Base-by-base conservation (phyloP, 35 echinoderm and acorn worm species). In the Hemicentrotus pulcherrimus region DNA sequence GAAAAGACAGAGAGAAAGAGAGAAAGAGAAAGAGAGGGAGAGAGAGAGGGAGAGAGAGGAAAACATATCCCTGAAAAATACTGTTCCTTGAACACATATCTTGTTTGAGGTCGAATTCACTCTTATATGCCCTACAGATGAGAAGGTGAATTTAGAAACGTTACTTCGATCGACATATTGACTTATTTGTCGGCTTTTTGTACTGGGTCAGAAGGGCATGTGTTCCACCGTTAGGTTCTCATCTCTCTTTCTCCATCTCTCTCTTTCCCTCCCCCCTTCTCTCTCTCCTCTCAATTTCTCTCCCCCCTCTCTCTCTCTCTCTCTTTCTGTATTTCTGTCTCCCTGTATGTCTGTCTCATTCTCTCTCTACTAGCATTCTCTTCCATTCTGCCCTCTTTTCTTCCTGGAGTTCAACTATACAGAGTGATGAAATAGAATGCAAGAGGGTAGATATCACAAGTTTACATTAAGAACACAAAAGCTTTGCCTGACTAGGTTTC, bases 181-280 rank as follows among this genome's bases (percentile, higher is more conserved):
- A 90, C 46, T 90, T 47, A 90, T 90, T 90, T 90, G 88, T 90
- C 88, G 46, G 88, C 88, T 78, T 78, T 78, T 78, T 78, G 65
- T 28, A 78, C 65, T 7, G 65, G 65, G 65, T 78, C 65, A 78
- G 28, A 78, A 78, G 65, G 65, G 65, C 65, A 78, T 78, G 22
- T n/a, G 65, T n/a, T 78, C 19, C 19, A 78, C 65, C n/a, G 22
- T 28, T n/a, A 50, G 15, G 28, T 78, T 78, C 65, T 28, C 65
- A 78, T 78, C 19, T 78, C 7, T 55, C 50, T 55, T 15, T 78
- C 28, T 70, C 61, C 2, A 0, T 2, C 24, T 4, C 6, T 78
- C 65, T 78, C 19, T 78, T 22, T 78, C 22, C n/a, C 16, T 70
- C 5, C 19, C 65, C 65, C 7, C 28, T 0, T 8, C 19, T 4